Evolutionary conservation across 1,140 invertebrate genomes (phyloP).

Genomic region (Temnothorax longispinosus): DNA sequence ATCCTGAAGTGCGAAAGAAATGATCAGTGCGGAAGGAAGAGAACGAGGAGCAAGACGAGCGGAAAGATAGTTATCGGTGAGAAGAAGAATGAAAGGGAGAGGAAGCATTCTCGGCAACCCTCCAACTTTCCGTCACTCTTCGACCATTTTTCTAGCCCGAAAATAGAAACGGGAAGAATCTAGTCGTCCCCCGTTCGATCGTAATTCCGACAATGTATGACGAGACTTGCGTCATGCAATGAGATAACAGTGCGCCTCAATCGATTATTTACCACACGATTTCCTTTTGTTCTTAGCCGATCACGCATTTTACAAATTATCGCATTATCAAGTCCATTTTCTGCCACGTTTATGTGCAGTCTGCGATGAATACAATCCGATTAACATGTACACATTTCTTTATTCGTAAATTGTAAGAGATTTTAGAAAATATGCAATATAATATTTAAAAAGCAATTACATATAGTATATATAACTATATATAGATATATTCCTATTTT

Average conservation of each 20-base stretch:
- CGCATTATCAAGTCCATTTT: background rate
- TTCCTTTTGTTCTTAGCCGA: background rate
- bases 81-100: conserved; percentile 9
- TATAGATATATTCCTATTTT: too few relatives aligned
- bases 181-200: background rate
- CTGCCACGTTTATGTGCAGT: too few relatives aligned
- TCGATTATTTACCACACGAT: conserved; percentile 19
- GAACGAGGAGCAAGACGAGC: background rate
- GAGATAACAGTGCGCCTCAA: conserved; percentile 5
- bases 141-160: conserved; percentile 42
- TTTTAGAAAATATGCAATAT: background rate
- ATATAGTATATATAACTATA: background rate
- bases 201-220: conserved; percentile 39
- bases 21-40: background rate
- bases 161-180: conserved; percentile 40
- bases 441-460: background rate
- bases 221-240: background rate
- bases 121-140: conserved; percentile 51
- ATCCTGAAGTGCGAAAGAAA: conserved; percentile 18
- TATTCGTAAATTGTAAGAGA: background rate
- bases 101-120: conserved; percentile 31
- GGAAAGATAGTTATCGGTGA: conserved; percentile 35
- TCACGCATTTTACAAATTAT: background rate
- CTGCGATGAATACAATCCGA: background rate
- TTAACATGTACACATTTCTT: background rate